Evolutionary conservation across 2,797 vertebrate genomes (phyloP), one percentile per base, ranked within the genome.

Genomic region (Microcaecilia unicolor): DNA sequence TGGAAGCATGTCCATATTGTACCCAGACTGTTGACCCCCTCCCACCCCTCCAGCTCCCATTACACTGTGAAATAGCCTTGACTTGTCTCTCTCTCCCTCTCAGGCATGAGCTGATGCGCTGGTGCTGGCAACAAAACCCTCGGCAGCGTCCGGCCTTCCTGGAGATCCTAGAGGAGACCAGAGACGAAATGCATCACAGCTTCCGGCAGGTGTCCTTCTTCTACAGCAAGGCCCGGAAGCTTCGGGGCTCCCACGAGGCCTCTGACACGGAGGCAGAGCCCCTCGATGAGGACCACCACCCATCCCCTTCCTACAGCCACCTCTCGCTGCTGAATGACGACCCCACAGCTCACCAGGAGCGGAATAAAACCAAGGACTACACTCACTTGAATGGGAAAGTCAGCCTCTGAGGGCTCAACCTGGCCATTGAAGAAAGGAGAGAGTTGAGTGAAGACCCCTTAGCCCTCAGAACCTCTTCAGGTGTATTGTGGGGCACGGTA

Each of bases 91-190:
- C 7, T 19, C 14, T 25, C 15, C 17, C 36, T 23, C n/a, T 5
- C 43, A 84, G 83, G 15, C 73, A 75, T 0, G 65, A 81, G 26
- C 58, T 86, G 61, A 86, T 86, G 83, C 50, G 40, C 7, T 51
- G 48, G 47, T 86, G 83, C 60, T 85, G 81, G 83, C 75, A 74
- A 42, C 76, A 79, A 53, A 84, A 73, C 33, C 81, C 81, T 0
- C 82, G 78, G 12, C 70, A 69, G 18, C 75, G 83, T 1, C 83
- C 83, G 0, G 58, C 70, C 24, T 86, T 86, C 44, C 2, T 63
- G 12, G 67, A 78, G 48, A 78, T 86, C 16, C 61, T 86, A 55
- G 72, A 74, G 41, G 62, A 48, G 55, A 65, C 85, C 36, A 64
- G 55, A 51, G 68, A 72, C 3, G 64, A 75, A 25, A 65, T 86